A percentile compares a stretch with the other conserved stretches of the same genome.
phyloP scores from a whole-genome alignment of 1,140 invertebrate species.

The Saccostrea echinata region DNA sequence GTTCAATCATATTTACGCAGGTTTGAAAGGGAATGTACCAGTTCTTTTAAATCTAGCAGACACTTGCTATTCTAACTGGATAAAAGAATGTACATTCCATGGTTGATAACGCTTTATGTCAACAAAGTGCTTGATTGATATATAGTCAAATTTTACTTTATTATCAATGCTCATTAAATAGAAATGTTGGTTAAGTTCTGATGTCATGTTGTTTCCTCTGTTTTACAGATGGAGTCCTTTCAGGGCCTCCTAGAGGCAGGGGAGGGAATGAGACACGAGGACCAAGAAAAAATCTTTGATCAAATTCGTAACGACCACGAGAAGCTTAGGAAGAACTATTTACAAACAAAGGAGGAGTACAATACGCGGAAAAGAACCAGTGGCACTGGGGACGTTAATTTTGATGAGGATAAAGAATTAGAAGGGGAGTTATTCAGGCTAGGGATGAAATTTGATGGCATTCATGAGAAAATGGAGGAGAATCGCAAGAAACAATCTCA shows the following conservation, averaged over 20 bases:
- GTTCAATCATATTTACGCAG: neutral
- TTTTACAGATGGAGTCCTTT: constrained; percentile 74
- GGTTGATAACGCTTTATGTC: neutral
- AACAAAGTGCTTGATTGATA: neutral
- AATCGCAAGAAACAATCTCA: constrained; percentile 69
- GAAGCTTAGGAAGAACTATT: constrained; percentile 71
- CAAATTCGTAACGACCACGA: constrained; percentile 74
- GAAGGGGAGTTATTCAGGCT: constrained; percentile 76
- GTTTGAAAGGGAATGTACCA: neutral
- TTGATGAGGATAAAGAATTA: constrained; percentile 75
- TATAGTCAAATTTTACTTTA: neutral
- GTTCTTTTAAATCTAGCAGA: neutral
- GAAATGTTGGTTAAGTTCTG: neutral
- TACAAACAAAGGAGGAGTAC: constrained; percentile 76
- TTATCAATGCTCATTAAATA: neutral
- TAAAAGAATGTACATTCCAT: constrained; percentile 19
- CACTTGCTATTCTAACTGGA: neutral
- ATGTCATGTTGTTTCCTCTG: neutral
- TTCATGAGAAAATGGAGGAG: constrained; percentile 74
- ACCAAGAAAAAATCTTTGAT: constrained; percentile 74
- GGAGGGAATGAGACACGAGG: constrained; percentile 69
- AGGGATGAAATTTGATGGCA: constrained; percentile 77
- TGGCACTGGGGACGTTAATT: constrained; percentile 63
- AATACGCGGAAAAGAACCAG: constrained; percentile 70
- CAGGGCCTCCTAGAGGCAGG: constrained; percentile 69